phyloP scores from a whole-genome alignment of 2,888 invertebrate species.

The Sepioteuthis lessoniana region DNA sequence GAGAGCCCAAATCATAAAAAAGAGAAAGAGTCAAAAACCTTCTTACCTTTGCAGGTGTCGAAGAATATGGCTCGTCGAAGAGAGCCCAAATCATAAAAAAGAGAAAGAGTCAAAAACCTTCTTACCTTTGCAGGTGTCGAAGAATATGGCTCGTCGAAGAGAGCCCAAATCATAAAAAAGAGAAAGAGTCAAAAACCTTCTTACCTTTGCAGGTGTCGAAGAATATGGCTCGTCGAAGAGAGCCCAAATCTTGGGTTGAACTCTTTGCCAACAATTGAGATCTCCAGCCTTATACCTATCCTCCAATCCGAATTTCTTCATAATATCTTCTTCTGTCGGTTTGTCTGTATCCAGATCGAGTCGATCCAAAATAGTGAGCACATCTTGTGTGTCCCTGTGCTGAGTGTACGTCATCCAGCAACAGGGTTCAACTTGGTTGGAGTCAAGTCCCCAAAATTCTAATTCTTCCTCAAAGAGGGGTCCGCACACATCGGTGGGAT shows the following conservation, averaged over 20 bases:
- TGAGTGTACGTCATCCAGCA: conserved; percentile 99
- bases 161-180: not conserved
- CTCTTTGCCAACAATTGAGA: conserved; percentile 86
- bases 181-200: conserved; percentile 55
- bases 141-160: conserved; percentile 79
- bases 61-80: too few species aligned
- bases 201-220: conserved; percentile 96
- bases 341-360: conserved; percentile 96
- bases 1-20: conserved; percentile 93
- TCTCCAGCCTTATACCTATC: conserved; percentile 76
- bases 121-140: conserved; percentile 80
- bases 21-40: not conserved
- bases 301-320: conserved; percentile 89
- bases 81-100: not conserved
- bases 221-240: conserved; percentile 99
- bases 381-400: conserved; percentile 96
- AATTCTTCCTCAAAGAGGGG: conserved; percentile 99
- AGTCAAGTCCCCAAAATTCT: conserved; percentile 99
- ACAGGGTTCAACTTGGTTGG: conserved; percentile 99
- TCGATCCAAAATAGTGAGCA: conserved; percentile 95
- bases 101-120: not conserved
- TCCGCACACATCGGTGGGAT: conserved; percentile 98
- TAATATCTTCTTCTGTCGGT: conserved; percentile 97
- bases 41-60: too few species aligned
- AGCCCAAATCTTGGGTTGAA: conserved; percentile 98